These are phyloP conservation scores for Trachemys scripta DNA, from an alignment of 2,113 vertebrate species.

Conservation along the genomic window DNA sequence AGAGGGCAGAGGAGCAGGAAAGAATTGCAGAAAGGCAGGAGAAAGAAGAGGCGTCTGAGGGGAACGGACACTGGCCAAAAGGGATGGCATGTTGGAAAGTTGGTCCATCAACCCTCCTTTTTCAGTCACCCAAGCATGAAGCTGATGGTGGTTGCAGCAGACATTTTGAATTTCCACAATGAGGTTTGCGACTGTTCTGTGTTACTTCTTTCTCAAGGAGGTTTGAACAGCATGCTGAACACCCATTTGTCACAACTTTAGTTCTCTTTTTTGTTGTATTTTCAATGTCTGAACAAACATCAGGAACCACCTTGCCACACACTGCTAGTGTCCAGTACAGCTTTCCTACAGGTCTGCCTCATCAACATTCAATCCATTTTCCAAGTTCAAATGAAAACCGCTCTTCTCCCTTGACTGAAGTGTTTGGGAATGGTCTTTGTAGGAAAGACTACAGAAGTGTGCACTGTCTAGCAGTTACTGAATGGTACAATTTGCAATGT, in stretches of 20 bases:
- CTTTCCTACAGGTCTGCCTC: background rate
- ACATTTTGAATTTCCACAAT: background rate
- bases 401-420: background rate
- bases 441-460: background rate
- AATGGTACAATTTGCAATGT: fast-evolving
- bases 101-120: background rate
- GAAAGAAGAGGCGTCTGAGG: background rate
- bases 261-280: background rate
- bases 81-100: background rate
- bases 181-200: background rate
- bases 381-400: background rate
- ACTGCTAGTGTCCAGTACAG: background rate
- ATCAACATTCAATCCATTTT: fast-evolving
- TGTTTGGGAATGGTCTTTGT: background rate
- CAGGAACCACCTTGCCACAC: background rate
- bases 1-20: background rate
- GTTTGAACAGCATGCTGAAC: constrained; percentile 11
- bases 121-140: background rate
- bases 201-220: background rate
- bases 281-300: background rate
- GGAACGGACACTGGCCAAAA: background rate
- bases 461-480: background rate
- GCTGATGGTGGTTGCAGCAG: background rate
- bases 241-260: background rate
- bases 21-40: background rate